Evolutionary conservation across 2,797 vertebrate genomes (phyloP).

Genomic region (Sorex maritimensis): DNA sequence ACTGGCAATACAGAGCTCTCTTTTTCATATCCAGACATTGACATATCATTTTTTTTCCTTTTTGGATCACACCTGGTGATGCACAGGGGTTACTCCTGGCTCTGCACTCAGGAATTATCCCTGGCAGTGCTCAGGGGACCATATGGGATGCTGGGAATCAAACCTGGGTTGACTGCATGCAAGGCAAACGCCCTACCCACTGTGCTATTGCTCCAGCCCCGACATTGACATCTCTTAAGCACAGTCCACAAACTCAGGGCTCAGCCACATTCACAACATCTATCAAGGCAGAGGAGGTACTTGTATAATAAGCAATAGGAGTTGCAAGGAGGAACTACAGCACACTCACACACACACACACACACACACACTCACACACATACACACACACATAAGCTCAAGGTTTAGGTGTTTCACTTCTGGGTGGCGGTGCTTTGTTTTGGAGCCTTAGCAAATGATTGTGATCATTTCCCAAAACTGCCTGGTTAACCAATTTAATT

Average conservation of each 20-base stretch:
- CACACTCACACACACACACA: too few relatives aligned
- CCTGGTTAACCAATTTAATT: not conserved
- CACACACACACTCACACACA: not conserved
- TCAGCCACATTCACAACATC: not conserved
- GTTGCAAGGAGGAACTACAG: not conserved
- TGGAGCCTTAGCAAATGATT: conserved; percentile 55
- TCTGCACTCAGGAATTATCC: too few relatives aligned
- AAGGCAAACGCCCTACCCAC: too few relatives aligned
- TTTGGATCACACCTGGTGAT: too few relatives aligned
- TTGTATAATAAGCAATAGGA: not conserved
- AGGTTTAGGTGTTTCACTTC: not conserved
- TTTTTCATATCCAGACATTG: not conserved
- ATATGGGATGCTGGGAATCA: too few relatives aligned
- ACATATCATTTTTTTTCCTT: not conserved
- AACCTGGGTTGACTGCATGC: too few relatives aligned
- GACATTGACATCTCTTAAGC: too few relatives aligned
- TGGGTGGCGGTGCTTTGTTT: not conserved
- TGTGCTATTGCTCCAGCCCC: too few relatives aligned
- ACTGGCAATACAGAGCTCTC: not conserved
- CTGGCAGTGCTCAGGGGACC: too few relatives aligned
- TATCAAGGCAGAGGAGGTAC: not conserved
- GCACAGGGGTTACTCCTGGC: too few relatives aligned
- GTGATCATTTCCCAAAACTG: not conserved
- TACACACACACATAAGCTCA: not conserved
- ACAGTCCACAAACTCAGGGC: not conserved